These are phyloP conservation scores for Cordilura impudica DNA, from an alignment of 2,888 invertebrate genomes.

Conservation along the genomic window DNA sequence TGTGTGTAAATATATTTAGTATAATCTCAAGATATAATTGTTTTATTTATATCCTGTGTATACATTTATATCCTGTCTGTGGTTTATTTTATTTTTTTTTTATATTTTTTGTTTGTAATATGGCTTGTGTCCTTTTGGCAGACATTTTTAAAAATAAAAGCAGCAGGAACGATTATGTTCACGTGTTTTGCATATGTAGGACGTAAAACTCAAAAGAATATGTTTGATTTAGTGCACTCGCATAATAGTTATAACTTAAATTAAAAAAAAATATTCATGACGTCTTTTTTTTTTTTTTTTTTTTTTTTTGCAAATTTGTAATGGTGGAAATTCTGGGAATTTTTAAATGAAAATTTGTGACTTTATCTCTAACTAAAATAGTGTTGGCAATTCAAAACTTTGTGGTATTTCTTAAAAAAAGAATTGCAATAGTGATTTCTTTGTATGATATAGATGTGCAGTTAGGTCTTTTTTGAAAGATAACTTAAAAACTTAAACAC, in stretches of 20 bases:
- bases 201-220: neutral
- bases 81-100: neutral
- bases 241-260: neutral
- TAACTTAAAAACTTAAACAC: no score
- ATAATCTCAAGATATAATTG: slow-evolving; percentile 45
- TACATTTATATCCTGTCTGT: slow-evolving; percentile 41
- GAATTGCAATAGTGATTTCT: no score
- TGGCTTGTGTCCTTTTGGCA: slow-evolving; percentile 38
- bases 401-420: no score
- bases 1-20: slow-evolving; percentile 23
- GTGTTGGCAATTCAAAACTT: no score
- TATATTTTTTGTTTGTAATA: neutral
- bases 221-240: neutral
- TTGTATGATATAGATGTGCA: no score
- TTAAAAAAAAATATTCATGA: no score
- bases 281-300: neutral
- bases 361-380: no score
- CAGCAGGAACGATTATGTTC: slow-evolving; percentile 59
- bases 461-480: no score
- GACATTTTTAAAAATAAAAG: slow-evolving; percentile 28
- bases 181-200: slow-evolving; percentile 44
- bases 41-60: slow-evolving; percentile 56
- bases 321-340: no score
- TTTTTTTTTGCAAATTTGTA: no score
- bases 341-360: no score